phyloP scores from a whole-genome alignment of 2,113 vertebrate species.

The Gila orcuttii region DNA sequence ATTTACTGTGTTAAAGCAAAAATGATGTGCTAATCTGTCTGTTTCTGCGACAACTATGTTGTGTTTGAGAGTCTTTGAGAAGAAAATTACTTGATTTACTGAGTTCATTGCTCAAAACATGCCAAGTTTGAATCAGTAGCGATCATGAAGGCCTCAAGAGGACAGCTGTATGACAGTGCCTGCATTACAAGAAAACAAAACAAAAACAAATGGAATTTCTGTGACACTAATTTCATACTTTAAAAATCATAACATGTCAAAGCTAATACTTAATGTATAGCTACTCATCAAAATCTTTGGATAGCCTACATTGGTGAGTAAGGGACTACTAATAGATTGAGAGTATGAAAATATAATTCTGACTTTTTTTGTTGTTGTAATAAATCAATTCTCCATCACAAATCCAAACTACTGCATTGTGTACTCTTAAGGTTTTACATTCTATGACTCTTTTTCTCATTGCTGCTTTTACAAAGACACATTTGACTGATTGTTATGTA shows the following conservation, averaged over 20 bases:
- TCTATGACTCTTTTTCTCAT: slow-evolving; percentile 1
- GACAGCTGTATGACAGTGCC: slow-evolving; percentile 18
- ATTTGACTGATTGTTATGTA: background rate
- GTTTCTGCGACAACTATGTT: slow-evolving; percentile 45
- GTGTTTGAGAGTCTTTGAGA: slow-evolving; percentile 51
- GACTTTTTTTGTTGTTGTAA: background rate
- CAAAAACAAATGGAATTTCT: slow-evolving; percentile 21
- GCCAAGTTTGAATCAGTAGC: slow-evolving; percentile 50
- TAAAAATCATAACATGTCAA: background rate
- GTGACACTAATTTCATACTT: slow-evolving; percentile 10
- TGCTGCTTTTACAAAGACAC: background rate
- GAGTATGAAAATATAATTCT: slow-evolving; percentile 3
- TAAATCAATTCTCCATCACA: slow-evolving; percentile 13
- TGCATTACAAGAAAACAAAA: slow-evolving; percentile 12
- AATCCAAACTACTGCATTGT: slow-evolving; percentile 25
- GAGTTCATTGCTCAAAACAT: slow-evolving; percentile 58
- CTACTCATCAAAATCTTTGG: background rate
- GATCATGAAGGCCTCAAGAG: slow-evolving; percentile 26
- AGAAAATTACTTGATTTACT: slow-evolving; percentile 51
- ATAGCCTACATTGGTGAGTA: slow-evolving; percentile 21
- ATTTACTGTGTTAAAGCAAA: slow-evolving; percentile 45
- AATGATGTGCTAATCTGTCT: slow-evolving; percentile 51
- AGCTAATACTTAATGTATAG: background rate
- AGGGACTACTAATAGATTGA: slow-evolving; percentile 43
- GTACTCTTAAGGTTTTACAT: background rate